Base-by-base conservation (phyloP, 2,797 vertebrate species). In the Erithacus rubecula region DNA sequence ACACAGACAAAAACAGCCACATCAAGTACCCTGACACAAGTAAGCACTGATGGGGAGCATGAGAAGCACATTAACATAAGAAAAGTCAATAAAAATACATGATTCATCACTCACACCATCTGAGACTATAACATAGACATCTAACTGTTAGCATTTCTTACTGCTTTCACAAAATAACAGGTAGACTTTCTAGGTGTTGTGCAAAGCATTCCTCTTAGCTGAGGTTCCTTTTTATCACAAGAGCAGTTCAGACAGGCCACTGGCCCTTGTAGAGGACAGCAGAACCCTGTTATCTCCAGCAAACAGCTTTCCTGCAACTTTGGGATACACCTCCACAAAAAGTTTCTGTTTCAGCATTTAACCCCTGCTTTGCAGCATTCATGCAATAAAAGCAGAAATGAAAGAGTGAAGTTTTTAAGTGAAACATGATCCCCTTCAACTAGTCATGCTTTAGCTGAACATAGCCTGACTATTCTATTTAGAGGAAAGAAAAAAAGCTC, bases 251-350 rank as follows among this genome's bases (percentile, higher is more conserved):
- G 36, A 43, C 32, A 53, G 22, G 9, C 34, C 34, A 29, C 26
- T 36, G 11, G 26, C 21, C 23, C 30, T 56, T 49, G 5, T 7
- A 11, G 41, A 53, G 68, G 18, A 20, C 46, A 79, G 43, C 63
- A 58, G 3, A 67, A 15, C 22, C 5, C 8, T 1, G 11, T 97
- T 97, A 98, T 97, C 97, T 97, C 62, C 64, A 60, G 34, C 17
- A 71, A 83, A 49, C 97, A 97, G 94, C 94, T 93, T 91, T 95
- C 27, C n/a, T 10, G 21, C 5, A 19, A 4, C 24, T 74, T 34
- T 23, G n/a, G 51, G 46, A 46, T 69, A 74, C 21, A 80, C 34
- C 39, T 95, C 49, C 58, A 30, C 27, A 11, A 71, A 55, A 80
- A 47, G 10, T 27, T 76, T 63, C 80, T 68, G 15, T 37, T 67